A percentile compares a stretch with the other conserved stretches of the same genome.
Conservation (phyloP, 2,888 invertebrate genomes). For the Chrysodeixis includens region DNA sequence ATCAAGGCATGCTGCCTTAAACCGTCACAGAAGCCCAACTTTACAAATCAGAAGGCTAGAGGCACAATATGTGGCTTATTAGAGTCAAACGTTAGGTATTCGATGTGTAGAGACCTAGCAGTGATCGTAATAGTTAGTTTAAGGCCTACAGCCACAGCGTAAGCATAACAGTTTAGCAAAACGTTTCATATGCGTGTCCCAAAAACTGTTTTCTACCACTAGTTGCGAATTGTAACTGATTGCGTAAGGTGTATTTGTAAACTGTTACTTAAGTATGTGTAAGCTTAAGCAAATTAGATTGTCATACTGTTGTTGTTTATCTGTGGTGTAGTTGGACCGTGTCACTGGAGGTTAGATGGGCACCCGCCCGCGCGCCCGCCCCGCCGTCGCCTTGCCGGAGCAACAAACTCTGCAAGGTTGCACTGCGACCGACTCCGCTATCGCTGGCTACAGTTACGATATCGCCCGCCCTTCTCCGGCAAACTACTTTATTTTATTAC, state of each 20-base stretch:
- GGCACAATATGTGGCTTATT: constrained; percentile 17
- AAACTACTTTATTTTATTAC: constrained; percentile 84
- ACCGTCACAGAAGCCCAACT: constrained; percentile 16
- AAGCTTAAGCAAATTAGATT: constrained; percentile 40
- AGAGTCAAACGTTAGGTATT: constrained; percentile 4
- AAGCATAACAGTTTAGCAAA: constrained; percentile 35
- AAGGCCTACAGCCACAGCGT: constrained; percentile 28
- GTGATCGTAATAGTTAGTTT: constrained; percentile 9
- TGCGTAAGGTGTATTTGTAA: constrained; percentile 16
- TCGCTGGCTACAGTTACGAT: constrained; percentile 84
- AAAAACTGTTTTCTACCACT: constrained; percentile 11
- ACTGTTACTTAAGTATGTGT: constrained; percentile 20
- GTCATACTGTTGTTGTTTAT: constrained; percentile 59
- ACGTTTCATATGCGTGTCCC: constrained; percentile 13
- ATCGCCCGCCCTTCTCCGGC: constrained; percentile 86
- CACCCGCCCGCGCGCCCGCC: constrained; percentile 50
- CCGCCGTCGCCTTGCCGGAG: constrained; percentile 69
- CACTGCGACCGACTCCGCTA: constrained; percentile 80
- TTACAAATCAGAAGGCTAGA: constrained; percentile 23
- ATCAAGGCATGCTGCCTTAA: constrained; percentile 18
- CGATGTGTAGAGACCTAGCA: constrained; percentile 4
- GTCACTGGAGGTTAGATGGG: constrained; percentile 80
- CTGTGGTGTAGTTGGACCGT: constrained; percentile 72
- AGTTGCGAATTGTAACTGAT: constrained; percentile 13
- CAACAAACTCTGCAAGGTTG: constrained; percentile 89